Base-by-base conservation (phyloP, 2,797 vertebrate species). In the Antennarius maculatus region DNA sequence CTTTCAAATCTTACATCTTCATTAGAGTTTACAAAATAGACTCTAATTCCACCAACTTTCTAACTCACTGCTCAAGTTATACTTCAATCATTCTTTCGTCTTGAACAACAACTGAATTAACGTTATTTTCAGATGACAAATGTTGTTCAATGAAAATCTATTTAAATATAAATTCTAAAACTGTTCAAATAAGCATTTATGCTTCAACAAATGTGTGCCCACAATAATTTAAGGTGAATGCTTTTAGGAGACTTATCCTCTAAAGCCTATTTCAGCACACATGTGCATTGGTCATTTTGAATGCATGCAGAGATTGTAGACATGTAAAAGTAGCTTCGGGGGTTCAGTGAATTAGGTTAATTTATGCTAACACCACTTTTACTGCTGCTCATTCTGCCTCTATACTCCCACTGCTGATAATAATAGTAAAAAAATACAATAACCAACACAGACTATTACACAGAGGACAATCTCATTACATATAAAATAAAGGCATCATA, bases 351-450 rank as follows among this genome's bases (percentile, higher is more conserved):
- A 59, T 45, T 1, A 14, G 17, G 17, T 23, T 23, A 14, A 55
- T 69, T 58, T 63, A 60, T 59, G 28, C 55, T 54, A 60, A 72
- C 54, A 11, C 18, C 11, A 10, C n/a, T 14, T 29, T 37, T 34
- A 43, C 46, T 23, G 16, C 5, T 43, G 15, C 42, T 43, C 42
- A 8, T 43, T 16, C 28, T n/a, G 9, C 6, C 10, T 47, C 6
- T 34, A 23, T 14, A 51, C 18, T 29, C 29, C 39, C 7, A 47
- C 58, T 42, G 43, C 11, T 12, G 9, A 11, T 51, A 27, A 16
- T 45, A 42, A 39, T 14, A 52, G 13, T 34, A 41, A 2, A 15
- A 34, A 41, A 15, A 27, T 46, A 45, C 52, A 9, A 50, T 10
- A 37, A 37, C 14, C 27, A 54, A 29, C 2, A 10, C 29, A 14